These are phyloP conservation scores for Caerostris darwini DNA, from an alignment of 1,140 invertebrate species.

Conservation along the genomic window DNA sequence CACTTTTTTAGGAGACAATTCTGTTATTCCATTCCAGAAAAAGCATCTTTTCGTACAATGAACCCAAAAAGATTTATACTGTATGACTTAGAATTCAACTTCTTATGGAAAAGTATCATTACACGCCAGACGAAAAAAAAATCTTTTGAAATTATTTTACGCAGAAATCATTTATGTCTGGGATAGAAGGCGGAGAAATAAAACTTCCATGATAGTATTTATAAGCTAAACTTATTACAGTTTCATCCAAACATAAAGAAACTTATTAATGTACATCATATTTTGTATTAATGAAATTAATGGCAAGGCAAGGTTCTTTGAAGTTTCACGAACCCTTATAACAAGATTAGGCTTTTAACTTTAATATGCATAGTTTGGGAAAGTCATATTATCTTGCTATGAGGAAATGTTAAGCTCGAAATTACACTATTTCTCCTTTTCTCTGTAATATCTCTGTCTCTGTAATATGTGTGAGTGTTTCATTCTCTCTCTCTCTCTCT, in stretches of 20 bases:
- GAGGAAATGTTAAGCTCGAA: background rate
- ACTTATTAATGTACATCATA: too few relatives aligned
- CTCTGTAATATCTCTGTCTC: too few relatives aligned
- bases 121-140: background rate
- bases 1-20: too few relatives aligned
- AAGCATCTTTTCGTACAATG: too few relatives aligned
- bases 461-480: too few relatives aligned
- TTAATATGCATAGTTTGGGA: background rate
- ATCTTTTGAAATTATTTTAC: background rate
- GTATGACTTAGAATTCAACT: background rate
- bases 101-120: background rate
- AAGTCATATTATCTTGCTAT: background rate
- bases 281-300: too few relatives aligned
- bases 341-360: background rate
- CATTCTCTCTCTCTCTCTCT: too few relatives aligned
- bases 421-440: background rate
- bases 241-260: background rate
- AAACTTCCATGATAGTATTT: background rate
- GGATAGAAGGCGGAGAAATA: background rate
- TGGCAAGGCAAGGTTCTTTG: background rate
- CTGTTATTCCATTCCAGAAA: too few relatives aligned
- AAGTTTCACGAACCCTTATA: background rate
- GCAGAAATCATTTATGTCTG: background rate
- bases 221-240: background rate
- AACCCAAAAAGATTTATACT: background rate